Evolutionary conservation across 2,888 invertebrate species (phyloP), one percentile per base, ranked within the genome.

Genomic region (Leucoptera coffeella): DNA sequence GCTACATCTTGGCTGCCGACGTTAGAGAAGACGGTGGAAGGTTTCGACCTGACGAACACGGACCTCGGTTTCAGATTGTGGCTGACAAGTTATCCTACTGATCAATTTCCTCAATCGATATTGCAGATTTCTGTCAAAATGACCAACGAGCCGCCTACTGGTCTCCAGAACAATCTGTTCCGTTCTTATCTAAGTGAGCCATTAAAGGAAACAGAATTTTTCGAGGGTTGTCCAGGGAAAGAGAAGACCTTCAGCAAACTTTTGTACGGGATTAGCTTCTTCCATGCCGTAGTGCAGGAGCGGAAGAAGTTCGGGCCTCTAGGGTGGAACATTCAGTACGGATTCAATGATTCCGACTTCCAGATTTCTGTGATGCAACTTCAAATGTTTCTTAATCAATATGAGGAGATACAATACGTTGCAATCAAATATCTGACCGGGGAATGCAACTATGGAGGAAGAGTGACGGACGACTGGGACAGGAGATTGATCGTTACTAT

Each of bases 131-230:
- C 89, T 7, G 86, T 93, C 0, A 92, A 93, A 74, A 92, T 94
- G 85, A 93, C 92, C 1, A 92, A 92, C 45, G 93, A 94, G 55
- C 87, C 92, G 1, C 93, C 93, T 0, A 85, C 86, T 4, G 92
- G 90, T 1, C 69, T 94, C 11, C 80, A 86, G 41, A 85, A 89
- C 52, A 93, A 92, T 60, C 71, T 94, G 23, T 69, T 83, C 27
- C 79, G 89, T 40, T 89, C 89, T 1, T 94, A 88, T 47, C 77
- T 80, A 36, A 87, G 85, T 4, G 90, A 92, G 45, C 92, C 93
- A 1, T 77, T 94, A 32, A 86, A 85, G 45, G 87, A 91, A 56
- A 62, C 76, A 1, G 78, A 79, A 27, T 93, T 92, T 57, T 93
- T 80, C 42, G 64, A 65, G 54, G 85, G 88, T 1, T 89, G 89